Base-by-base conservation (phyloP, 2,113 vertebrate species). In the Perccottus glenii region DNA sequence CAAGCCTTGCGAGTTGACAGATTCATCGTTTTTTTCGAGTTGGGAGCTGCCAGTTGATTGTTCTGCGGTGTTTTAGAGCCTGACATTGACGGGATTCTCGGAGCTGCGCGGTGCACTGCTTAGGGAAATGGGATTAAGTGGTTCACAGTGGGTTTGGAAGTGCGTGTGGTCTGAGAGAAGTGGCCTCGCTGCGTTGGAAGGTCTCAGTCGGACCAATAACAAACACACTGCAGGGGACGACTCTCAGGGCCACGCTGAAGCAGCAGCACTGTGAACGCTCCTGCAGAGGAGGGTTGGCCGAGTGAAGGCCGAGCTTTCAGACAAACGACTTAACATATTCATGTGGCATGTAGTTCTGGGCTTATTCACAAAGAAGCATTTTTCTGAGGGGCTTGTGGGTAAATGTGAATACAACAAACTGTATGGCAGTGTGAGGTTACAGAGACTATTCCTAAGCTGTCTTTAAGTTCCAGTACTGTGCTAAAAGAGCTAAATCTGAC, bases 71-170 rank as follows among this genome's bases (percentile, higher is more conserved):
- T 85, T 79, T 85, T 83, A 87, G 61, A 82, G 83, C 76, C 75
- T 82, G 84, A 83, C 87, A 80, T 73, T 86, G 83, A 85, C 76
- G 83, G 73, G 81, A 85, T 85, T 81, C 83, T 87, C 85, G 64
- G 81, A 73, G 79, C 69, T 58, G 74, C 15, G 49, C 77, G 70
- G 53, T 63, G 77, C 67, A 68, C 87, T 84, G 85, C 83, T 83
- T 79, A 81, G 81, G 83, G 85, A 83, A 83, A 84, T 87, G 82
- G 82, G 76, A 88, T 85, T 85, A 82, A 73, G 85, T 80, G 58
- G 51, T 68, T 75, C 57, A 53, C 48, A 43, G 38, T 48, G 52
- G 38, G 33, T 59, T 40, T 52, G 46, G 47, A 63, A 68, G 73
- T 81, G 75, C 62, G 71, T 73, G 79, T 70, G 67, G 77, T 67